Evolutionary conservation across 2,113 vertebrate species (phyloP).

Genomic region (Calyptommatus sinebrachiatus): DNA sequence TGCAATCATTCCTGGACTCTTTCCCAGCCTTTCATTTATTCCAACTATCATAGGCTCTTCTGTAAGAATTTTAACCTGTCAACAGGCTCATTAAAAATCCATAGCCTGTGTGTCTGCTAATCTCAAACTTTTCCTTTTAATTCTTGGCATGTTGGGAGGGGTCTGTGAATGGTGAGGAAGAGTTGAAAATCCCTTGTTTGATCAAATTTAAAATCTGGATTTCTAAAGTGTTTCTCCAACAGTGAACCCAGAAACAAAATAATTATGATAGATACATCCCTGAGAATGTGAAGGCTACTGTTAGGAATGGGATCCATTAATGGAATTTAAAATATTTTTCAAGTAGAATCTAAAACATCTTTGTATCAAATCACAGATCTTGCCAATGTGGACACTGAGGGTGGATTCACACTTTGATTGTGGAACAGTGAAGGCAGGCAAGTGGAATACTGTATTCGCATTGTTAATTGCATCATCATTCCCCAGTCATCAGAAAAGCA

Average conservation of each 20-base stretch:
- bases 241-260: neutral
- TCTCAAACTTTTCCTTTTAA: slow-evolving; percentile 7
- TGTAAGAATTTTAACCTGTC: slow-evolving; percentile 42
- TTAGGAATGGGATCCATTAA: neutral
- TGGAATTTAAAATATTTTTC: neutral
- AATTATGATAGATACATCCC: neutral
- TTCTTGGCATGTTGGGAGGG: slow-evolving; percentile 37
- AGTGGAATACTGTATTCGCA: too few relatives aligned
- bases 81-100: slow-evolving; percentile 36
- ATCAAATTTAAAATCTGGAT: slow-evolving; percentile 7
- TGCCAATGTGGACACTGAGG: too few relatives aligned
- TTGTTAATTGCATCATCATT: too few relatives aligned
- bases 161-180: neutral
- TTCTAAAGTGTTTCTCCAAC: neutral
- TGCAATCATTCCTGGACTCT: slow-evolving; percentile 27
- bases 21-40: slow-evolving; percentile 34
- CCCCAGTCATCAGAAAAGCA: too few relatives aligned
- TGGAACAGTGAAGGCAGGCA: too few relatives aligned
- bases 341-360: neutral
- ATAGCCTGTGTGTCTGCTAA: slow-evolving; percentile 33
- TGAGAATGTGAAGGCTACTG: neutral
- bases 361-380: neutral
- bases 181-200: neutral
- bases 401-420: too few relatives aligned
- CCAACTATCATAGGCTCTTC: slow-evolving; percentile 39